A percentile compares a stretch with the other conserved stretches of the same genome.
These are phyloP conservation scores for Daboia siamensis DNA, from an alignment of 2,113 vertebrate genomes.

Conservation along the genomic window DNA sequence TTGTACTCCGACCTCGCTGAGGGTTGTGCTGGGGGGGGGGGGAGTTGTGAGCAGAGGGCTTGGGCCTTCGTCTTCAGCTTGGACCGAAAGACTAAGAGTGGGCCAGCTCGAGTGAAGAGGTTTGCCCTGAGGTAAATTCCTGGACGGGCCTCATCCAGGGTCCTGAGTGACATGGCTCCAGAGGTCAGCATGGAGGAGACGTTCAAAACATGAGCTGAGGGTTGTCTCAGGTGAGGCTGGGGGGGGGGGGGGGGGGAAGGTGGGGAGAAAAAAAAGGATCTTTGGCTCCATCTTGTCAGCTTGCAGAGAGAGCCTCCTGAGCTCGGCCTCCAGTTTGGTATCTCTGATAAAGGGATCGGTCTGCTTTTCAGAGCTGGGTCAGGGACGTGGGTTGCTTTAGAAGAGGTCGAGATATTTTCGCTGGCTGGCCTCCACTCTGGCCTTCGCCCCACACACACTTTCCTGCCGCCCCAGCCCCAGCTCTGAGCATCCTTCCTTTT, in stretches of 20 bases:
- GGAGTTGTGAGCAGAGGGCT: background rate
- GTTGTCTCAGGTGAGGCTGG: background rate
- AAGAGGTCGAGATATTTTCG: background rate
- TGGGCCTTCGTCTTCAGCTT: background rate
- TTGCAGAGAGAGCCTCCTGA: background rate
- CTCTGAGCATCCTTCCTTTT: background rate
- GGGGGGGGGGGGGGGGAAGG: too few relatives aligned
- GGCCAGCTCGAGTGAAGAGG: background rate
- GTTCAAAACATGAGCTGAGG: background rate
- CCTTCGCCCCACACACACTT: too few relatives aligned
- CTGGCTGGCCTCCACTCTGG: background rate
- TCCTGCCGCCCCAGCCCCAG: background rate
- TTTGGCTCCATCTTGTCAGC: background rate
- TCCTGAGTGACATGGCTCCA: background rate
- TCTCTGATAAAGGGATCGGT: background rate
- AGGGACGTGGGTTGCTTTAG: background rate
- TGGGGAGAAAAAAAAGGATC: background rate
- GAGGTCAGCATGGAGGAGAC: background rate
- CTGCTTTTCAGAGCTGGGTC: background rate
- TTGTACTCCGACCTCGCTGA: background rate
- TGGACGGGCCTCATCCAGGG: background rate
- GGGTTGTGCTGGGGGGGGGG: too few relatives aligned
- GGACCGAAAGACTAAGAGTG: background rate
- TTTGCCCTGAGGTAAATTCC: background rate
- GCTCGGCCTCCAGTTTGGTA: background rate